Percentiles rank a stretch among this genome's conserved stretches.
These are phyloP conservation scores for Lerista edwardsae DNA, from an alignment of 2,797 vertebrate species.

Conservation along the genomic window DNA sequence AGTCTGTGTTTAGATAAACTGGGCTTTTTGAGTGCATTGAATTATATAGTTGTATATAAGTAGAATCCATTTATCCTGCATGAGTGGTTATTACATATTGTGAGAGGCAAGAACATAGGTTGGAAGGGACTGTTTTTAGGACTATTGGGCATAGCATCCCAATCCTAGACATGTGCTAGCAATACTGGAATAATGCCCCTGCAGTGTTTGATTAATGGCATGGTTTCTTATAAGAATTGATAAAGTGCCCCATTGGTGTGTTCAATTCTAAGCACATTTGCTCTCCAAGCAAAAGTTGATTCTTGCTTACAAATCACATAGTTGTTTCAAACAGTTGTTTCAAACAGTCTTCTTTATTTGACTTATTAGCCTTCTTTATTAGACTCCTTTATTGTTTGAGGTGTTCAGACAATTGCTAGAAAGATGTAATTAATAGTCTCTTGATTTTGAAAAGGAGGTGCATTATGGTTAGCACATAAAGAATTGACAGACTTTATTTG, in stretches of 20 bases:
- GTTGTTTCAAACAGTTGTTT: neutral
- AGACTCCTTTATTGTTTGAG: neutral
- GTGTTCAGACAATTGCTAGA: conserved; percentile 40
- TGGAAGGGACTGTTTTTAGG: neutral
- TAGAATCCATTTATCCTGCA: conserved; percentile 9
- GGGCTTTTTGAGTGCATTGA: conserved; percentile 28
- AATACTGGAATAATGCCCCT: neutral
- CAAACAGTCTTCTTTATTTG: conserved; percentile 22
- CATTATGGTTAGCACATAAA: conserved; percentile 66
- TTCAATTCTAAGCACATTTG: neutral
- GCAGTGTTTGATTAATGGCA: neutral
- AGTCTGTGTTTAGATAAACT: neutral
- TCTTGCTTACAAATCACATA: conserved; percentile 13
- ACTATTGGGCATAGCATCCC: neutral
- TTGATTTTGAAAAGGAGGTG: conserved; percentile 67
- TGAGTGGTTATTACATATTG: neutral
- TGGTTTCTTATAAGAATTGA: neutral
- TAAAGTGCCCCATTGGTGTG: neutral
- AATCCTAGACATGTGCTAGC: neutral
- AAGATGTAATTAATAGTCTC: conserved; percentile 64
- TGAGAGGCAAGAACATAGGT: neutral
- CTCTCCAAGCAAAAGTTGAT: neutral
- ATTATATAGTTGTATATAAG: neutral
- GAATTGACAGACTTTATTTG: conserved; percentile 62
- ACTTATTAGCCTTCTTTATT: conserved; percentile 12